Base-by-base conservation (phyloP, 1,140 invertebrate species). In the Achroia grisella region DNA sequence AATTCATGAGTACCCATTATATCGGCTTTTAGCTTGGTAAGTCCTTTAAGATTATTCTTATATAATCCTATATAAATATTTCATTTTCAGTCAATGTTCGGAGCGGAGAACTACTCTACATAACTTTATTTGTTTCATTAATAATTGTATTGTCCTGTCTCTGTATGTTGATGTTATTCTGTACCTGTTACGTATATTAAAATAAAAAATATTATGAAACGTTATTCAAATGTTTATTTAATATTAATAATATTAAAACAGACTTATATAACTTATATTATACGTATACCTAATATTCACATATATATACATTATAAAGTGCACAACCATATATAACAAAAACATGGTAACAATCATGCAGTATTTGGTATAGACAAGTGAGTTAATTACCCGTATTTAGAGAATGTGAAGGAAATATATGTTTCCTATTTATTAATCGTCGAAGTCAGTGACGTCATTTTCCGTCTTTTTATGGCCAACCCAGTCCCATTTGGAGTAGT, bases 401-500 rank as follows among this genome's bases (percentile, higher is more conserved):
- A 37, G 34, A 42, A 44, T 50, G 44, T 53, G 46, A 55, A 41
- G 50, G 56, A 49, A 60, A 28, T 58, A 53, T 39, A 41, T 27
- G 47, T 52, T 52, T 36, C n/a, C 17, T 46, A 31, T 40, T 8
- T 39, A 37, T 72, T 71, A 85, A 47, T 85, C 81, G 28, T 85
- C 81, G 46, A 85, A 85, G 48, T 85, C 81, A 28, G 55, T 59
- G 40, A 86, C 66, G 46, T 86, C 77, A 42, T 86, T 85, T 42
- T 86, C 78, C 14, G 72, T 59, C 44, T 78, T 81, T 62, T 80
- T 83, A 46, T 82, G 75, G 8, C 83, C 83, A 28, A 89, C 86
- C 88, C 88, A 89, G 64, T 89, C 89, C 86, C 88, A 89, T 65
- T 89, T 89, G 56, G 87, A 87, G 66, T 89, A 89, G 62, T 89